Base-by-base conservation (phyloP, 2,113 vertebrate genomes). In the Misgurnus anguillicaudatus region DNA sequence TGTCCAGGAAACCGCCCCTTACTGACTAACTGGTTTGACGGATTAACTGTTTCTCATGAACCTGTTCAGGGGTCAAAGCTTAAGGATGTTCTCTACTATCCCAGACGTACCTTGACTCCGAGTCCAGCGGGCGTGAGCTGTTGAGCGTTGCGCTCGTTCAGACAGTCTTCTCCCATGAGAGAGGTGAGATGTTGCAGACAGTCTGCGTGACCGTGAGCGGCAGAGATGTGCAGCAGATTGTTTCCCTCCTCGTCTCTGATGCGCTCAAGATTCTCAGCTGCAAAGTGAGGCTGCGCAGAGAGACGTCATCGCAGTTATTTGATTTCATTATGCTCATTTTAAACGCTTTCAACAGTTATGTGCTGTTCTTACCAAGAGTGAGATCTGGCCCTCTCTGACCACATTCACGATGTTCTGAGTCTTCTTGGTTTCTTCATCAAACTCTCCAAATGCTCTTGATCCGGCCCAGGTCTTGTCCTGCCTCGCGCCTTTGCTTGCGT, bases 101-200 rank as follows among this genome's bases (percentile, higher is more conserved):
- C 24, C 24, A 5, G 41, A 55, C 16, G 89, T 86, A 99, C 98
- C 96, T 96, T 98, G 87, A 99, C 97, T 68, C 94, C 95, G 87
- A 98, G 92, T 19, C 96, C 97, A 0, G 96, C 97, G 1, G 98
- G 97, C 48, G 98, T 99, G 80, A 99, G 89, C 84, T 95, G 94
- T 85, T 95, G 94, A 2, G 24, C 77, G 85, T 99, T 99, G 67
- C 97, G 91, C 17, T 99, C 98, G 66, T 90, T 99, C 68, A 99
- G 94, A 82, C 95, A 94, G 79, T 99, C 98, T 85, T 99, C 98
- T 0, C 97, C 97, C 97, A 99, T 98, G 86, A 99, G 88, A 16
- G 97, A 98, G 6, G 97, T 98, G 86, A 99, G 96, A 80, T 99
- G 97, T 86, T 99, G 98, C 83, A 99, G 93, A 75, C 97, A 98